phyloP scores from a whole-genome alignment of 2,888 invertebrate genomes.

The Willowsia nigromaculata region DNA sequence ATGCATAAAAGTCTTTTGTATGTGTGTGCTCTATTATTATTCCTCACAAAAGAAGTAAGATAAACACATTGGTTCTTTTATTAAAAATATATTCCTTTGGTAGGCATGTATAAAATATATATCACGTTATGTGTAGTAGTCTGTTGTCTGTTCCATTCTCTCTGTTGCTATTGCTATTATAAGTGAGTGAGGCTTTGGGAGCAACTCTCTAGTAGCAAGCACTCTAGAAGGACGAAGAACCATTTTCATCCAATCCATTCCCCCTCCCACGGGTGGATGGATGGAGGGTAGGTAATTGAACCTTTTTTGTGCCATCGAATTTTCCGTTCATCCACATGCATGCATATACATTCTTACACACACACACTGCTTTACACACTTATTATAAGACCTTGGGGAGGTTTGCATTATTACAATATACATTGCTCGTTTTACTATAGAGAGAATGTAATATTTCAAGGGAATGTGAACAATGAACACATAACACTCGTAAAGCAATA shows the following conservation, averaged over 20 bases:
- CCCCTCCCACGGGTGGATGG: slow-evolving; percentile 73
- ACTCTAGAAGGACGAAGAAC: slow-evolving; percentile 4
- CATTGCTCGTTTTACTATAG: neutral
- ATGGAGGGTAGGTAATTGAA: slow-evolving; percentile 77
- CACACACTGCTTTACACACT: neutral
- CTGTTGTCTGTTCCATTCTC: neutral
- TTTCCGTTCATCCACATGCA: slow-evolving; percentile 65
- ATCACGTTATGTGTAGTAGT: no score
- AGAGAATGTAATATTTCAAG: slow-evolving; percentile 31
- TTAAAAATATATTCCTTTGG: neutral
- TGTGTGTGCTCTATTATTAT: slow-evolving; percentile 38
- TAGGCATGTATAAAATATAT: no score
- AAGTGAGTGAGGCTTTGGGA: slow-evolving; percentile 21
- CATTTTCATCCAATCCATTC: slow-evolving; percentile 72
- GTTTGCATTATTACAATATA: slow-evolving; percentile 55
- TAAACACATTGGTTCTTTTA: slow-evolving; percentile 11
- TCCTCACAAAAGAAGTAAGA: slow-evolving; percentile 13
- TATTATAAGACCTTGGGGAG: slow-evolving; percentile 71
- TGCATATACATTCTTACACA: neutral
- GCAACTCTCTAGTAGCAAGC: neutral
- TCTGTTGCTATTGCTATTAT: neutral
- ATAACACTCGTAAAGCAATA: neutral
- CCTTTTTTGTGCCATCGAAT: slow-evolving; percentile 78
- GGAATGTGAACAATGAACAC: slow-evolving; percentile 42
- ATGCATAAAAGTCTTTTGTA: neutral